Conservation (phyloP, 1,140 invertebrate species). For the Lepidurus couesii region DNA sequence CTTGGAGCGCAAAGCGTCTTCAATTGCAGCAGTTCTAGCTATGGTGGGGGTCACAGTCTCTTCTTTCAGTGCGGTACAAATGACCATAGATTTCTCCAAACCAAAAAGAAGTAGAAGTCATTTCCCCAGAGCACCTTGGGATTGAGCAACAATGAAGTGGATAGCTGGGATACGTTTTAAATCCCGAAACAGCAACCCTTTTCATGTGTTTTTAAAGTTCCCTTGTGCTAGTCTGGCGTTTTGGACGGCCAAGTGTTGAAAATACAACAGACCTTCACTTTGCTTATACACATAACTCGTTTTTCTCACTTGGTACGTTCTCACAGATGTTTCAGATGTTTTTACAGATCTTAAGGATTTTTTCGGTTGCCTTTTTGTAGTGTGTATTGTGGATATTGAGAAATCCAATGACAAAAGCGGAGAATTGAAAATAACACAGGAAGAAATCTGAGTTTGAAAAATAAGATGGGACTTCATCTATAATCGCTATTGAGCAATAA, state of each 20-base stretch:
- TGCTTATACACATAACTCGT: background rate
- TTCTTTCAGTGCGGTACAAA: background rate
- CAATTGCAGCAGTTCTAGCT: background rate
- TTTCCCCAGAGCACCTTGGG: constrained; percentile 6
- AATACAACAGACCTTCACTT: background rate
- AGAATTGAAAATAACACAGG: constrained; percentile 7
- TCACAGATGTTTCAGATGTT: too few relatives aligned
- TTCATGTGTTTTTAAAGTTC: background rate
- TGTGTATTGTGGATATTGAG: background rate
- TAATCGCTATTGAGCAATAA: constrained; percentile 22
- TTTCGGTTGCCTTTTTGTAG: background rate
- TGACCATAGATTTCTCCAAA: constrained; percentile 14
- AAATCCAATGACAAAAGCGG: constrained; percentile 17
- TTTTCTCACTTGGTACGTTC: background rate
- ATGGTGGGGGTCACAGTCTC: background rate
- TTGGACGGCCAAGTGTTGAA: background rate
- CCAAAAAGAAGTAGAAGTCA: background rate
- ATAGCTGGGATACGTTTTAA: background rate
- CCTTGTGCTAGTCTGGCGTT: background rate
- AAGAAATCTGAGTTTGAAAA: constrained; percentile 5
- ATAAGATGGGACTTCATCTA: constrained; percentile 15
- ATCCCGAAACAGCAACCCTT: background rate
- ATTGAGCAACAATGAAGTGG: background rate
- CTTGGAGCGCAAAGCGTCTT: background rate
- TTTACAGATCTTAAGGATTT: too few relatives aligned